A percentile compares a stretch with the other conserved stretches of the same genome.
phyloP scores from a whole-genome alignment of 2,797 vertebrate species.

The Poecilia wingei region DNA sequence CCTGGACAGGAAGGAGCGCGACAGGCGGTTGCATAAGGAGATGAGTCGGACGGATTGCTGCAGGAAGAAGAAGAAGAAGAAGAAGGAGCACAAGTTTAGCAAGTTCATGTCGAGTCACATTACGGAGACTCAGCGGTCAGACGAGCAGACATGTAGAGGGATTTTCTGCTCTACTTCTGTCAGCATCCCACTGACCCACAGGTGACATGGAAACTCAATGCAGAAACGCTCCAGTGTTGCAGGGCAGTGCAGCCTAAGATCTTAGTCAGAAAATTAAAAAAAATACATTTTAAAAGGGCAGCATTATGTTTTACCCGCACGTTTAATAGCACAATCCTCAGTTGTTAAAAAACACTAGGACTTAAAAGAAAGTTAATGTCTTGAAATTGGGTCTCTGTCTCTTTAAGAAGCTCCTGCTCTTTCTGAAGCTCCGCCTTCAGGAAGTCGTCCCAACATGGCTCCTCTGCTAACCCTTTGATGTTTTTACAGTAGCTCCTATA shows the following conservation, averaged over 20 bases:
- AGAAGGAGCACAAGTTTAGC: background rate
- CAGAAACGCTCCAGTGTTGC: background rate
- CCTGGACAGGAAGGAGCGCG: constrained; percentile 96
- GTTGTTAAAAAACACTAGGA: too few species aligned
- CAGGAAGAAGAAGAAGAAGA: constrained; percentile 18
- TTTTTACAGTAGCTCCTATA: too few species aligned
- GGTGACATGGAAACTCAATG: background rate
- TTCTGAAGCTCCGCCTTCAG: too few species aligned
- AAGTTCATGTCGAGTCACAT: constrained; percentile 17
- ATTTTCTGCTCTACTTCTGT: constrained; percentile 34
- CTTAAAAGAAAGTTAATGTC: too few species aligned
- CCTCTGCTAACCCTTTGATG: too few species aligned
- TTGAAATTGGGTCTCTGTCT: too few species aligned
- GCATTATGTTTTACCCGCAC: too few species aligned
- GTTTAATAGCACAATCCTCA: too few species aligned
- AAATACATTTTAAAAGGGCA: background rate
- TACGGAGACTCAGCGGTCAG: constrained; percentile 4
- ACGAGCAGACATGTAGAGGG: background rate
- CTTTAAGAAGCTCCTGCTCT: too few species aligned
- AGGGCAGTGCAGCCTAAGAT: too few species aligned
- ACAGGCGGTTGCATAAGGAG: constrained; percentile 98
- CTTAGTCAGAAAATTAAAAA: background rate
- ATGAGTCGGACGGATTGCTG: constrained; percentile 99
- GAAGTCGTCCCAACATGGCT: too few species aligned
- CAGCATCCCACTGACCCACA: background rate